These are phyloP conservation scores for Ectemnius lituratus DNA, from an alignment of 2,888 invertebrate species.

Conservation along the genomic window DNA sequence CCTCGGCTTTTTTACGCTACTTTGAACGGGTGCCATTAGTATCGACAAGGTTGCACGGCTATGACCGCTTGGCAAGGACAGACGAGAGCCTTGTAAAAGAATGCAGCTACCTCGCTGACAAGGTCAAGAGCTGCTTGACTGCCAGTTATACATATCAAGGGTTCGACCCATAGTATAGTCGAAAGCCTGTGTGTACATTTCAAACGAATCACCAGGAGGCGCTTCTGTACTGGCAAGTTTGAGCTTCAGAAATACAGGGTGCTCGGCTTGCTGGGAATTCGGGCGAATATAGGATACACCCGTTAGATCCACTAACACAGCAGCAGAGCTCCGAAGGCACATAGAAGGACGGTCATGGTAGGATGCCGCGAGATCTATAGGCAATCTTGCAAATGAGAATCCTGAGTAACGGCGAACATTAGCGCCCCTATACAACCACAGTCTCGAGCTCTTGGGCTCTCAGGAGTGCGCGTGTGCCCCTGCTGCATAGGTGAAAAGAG, in stretches of 20 bases:
- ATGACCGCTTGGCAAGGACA: slow-evolving; percentile 53
- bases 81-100: slow-evolving; percentile 45
- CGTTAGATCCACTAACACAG: slow-evolving; percentile 51
- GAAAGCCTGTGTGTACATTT: not conserved
- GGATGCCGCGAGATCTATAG: slow-evolving; percentile 72
- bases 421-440: slow-evolving; percentile 65
- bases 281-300: slow-evolving; percentile 46
- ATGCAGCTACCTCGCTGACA: slow-evolving; percentile 64
- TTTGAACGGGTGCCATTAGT: slow-evolving; percentile 69
- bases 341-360: slow-evolving; percentile 61
- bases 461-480: slow-evolving; percentile 39
- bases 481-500: slow-evolving; percentile 51
- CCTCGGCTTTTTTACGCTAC: slow-evolving; percentile 66
- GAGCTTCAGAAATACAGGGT: not conserved
- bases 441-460: slow-evolving; percentile 29
- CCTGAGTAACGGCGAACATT: slow-evolving; percentile 75
- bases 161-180: not conserved
- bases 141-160: not conserved
- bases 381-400: slow-evolving; percentile 77
- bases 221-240: not conserved
- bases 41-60: slow-evolving; percentile 68
- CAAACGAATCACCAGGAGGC: not conserved
- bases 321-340: slow-evolving; percentile 36
- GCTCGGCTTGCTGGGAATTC: not conserved
- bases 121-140: slow-evolving; percentile 60